Conservation (phyloP, 2,888 invertebrate genomes). For the Enchytraeus crypticus region DNA sequence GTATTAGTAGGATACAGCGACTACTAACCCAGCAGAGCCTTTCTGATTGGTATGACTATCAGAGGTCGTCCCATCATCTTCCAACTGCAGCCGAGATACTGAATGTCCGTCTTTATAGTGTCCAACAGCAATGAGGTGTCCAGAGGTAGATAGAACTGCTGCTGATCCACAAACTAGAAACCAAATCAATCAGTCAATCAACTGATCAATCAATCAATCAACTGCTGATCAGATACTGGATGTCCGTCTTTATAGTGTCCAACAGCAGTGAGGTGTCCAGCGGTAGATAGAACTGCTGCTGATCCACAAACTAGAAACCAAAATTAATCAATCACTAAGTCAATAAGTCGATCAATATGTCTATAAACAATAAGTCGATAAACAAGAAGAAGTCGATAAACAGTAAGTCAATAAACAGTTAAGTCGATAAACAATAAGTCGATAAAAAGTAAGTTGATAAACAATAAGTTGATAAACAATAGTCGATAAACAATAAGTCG, state of each 20-base stretch:
- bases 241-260: slow-evolving; percentile 93
- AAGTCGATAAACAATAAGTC: too few relatives aligned
- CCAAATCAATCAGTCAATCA: slow-evolving; percentile 1
- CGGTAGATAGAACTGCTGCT: slow-evolving; percentile 95
- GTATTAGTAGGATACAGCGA: neutral
- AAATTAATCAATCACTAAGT: neutral
- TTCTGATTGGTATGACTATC: slow-evolving; percentile 38
- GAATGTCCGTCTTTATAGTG: slow-evolving; percentile 92
- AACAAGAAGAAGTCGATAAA: too few relatives aligned
- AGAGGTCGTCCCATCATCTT: slow-evolving; percentile 88
- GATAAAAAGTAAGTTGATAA: too few relatives aligned
- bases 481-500: too few relatives aligned
- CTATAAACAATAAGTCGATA: too few relatives aligned
- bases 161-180: slow-evolving; percentile 63
- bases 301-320: slow-evolving; percentile 56
- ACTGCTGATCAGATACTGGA: slow-evolving; percentile 93
- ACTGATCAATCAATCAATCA: slow-evolving; percentile 66
- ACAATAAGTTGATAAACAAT: too few relatives aligned
- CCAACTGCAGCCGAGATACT: slow-evolving; percentile 97
- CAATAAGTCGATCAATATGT: too few relatives aligned
- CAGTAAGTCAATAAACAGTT: too few relatives aligned
- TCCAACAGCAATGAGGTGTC: slow-evolving; percentile 97
- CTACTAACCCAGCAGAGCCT: slow-evolving; percentile 38
- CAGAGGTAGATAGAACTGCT: slow-evolving; percentile 95
- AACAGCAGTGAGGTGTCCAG: slow-evolving; percentile 96